Evolutionary conservation across 2,888 invertebrate genomes (phyloP).

Genomic region (Hydriomena furcata): DNA sequence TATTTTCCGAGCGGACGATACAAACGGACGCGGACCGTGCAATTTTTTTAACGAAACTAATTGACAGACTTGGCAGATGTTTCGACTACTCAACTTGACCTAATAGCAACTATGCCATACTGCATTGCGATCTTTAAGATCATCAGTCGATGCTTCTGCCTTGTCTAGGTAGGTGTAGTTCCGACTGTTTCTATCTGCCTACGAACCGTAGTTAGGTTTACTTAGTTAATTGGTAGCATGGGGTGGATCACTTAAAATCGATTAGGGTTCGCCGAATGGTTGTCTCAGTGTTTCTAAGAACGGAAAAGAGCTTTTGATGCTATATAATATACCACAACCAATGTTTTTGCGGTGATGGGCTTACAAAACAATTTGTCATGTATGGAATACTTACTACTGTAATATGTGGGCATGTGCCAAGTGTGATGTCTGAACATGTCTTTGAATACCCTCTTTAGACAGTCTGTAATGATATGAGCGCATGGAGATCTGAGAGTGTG

Average conservation of each 20-base stretch:
- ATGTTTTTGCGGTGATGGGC: no score
- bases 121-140: conserved; percentile 7
- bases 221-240: no score
- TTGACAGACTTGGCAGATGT: conserved; percentile 25
- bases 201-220: neutral
- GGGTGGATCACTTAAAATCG: no score
- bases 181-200: neutral
- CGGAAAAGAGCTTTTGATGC: neutral
- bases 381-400: no score
- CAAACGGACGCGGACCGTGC: conserved; percentile 19
- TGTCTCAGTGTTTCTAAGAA: neutral
- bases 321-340: no score
- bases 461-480: no score
- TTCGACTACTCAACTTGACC: conserved; percentile 20
- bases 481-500: no score
- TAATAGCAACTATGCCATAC: conserved; percentile 4
- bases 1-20: conserved; percentile 15
- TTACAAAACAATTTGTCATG: no score
- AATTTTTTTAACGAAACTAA: conserved; percentile 23
- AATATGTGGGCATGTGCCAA: no score
- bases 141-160: neutral
- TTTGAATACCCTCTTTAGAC: no score
- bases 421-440: no score
- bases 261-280: neutral
- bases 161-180: no score